Evolutionary conservation across 2,797 vertebrate species (phyloP).

Genomic region (Staurois parvus): DNA sequence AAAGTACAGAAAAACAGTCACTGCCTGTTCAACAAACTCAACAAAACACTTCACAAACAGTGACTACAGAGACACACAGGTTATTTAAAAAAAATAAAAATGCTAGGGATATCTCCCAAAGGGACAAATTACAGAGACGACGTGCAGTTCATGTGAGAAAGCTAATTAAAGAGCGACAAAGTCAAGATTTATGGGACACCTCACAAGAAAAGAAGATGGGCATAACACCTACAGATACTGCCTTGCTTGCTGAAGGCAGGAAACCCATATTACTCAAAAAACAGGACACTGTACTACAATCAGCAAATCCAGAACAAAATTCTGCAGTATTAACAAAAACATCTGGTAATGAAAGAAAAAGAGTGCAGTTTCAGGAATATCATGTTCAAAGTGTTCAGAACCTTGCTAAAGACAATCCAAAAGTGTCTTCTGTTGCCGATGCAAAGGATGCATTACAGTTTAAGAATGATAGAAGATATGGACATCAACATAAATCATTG

Average conservation of each 20-base stretch:
- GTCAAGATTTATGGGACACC: neutral
- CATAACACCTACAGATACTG: neutral
- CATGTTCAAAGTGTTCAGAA: neutral
- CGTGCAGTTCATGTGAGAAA: neutral
- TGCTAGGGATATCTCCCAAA: neutral
- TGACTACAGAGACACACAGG: neutral
- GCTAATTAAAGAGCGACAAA: neutral
- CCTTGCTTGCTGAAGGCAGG: neutral
- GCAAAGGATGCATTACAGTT: neutral
- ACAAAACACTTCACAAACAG: neutral
- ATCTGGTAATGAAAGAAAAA: slow-evolving; percentile 2
- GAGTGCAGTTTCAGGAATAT: slow-evolving; percentile 8
- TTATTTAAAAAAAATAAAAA: neutral
- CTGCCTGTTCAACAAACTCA: neutral
- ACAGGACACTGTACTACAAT: neutral
- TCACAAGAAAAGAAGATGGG: neutral
- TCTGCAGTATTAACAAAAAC: neutral
- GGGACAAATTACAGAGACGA: neutral
- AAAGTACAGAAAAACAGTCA: neutral
- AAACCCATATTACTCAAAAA: slow-evolving; percentile 8
- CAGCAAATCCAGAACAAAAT: neutral
- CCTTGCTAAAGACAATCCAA: neutral
- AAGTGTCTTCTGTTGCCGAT: neutral
- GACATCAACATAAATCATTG: neutral
- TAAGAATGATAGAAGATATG: neutral